Conservation (phyloP, 2,888 invertebrate species). For the Acholoe squamosa region DNA sequence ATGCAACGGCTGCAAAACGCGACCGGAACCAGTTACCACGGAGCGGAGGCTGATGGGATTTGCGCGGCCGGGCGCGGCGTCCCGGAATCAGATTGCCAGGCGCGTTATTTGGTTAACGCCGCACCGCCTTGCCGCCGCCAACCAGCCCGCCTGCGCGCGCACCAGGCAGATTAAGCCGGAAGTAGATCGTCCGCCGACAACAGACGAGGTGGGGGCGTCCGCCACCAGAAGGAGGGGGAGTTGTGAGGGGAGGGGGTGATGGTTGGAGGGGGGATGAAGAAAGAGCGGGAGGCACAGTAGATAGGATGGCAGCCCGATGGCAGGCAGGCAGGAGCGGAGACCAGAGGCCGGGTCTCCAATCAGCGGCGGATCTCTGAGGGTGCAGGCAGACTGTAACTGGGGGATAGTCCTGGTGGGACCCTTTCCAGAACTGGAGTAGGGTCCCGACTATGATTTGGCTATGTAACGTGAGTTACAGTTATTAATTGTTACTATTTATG, state of each 20-base stretch:
- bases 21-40: slow-evolving; percentile 54
- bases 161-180: slow-evolving; percentile 40
- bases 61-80: neutral
- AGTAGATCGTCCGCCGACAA: slow-evolving; percentile 53
- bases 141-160: slow-evolving; percentile 39
- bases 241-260: neutral
- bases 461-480: no score
- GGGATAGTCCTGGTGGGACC: no score
- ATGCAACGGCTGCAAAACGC: slow-evolving; percentile 30
- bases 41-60: slow-evolving; percentile 38
- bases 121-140: slow-evolving; percentile 36
- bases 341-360: no score
- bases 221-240: neutral
- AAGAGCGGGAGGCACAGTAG: neutral
- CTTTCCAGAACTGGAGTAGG: no score
- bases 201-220: slow-evolving; percentile 34
- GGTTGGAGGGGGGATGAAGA: neutral
- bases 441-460: no score
- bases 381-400: no score
- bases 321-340: no score
- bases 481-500: no score
- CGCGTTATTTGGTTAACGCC: slow-evolving; percentile 50
- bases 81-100: slow-evolving; percentile 35
- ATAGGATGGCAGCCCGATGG: no score
- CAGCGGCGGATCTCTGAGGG: no score